Base-by-base conservation (phyloP, 1,140 invertebrate genomes). In the Cotesia glomerata region DNA sequence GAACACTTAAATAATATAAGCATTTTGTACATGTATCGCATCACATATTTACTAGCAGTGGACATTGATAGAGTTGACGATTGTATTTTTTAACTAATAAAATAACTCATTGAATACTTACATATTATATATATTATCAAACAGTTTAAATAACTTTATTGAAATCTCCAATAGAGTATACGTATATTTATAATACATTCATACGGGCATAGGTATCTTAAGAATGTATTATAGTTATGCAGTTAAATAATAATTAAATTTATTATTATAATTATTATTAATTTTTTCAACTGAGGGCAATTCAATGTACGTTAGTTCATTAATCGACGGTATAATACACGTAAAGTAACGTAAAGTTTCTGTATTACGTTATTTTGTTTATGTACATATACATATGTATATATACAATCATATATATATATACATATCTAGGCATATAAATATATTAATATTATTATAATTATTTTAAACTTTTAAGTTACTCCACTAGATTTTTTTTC, bases 391-490 rank as follows among this genome's bases (percentile, higher is more conserved):
- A 45, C 8, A 45, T 39, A 39, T 39, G 26, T 26, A 26, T 26
- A 26, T 26, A 26, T 26, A 26, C 26, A 26, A 26, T 2, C 26
- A 26, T 2, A 26, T 26, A 26, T 2, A 26, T 26, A 77, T 77
- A 80, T 80, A 78, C 74, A 81, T 81, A 78, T 77, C 80, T 79
- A 80, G 80, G 3, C 26, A 26, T 26, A 26, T 26, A 26, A 26
- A 26, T 26, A 80, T 74, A 81, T 75, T 75, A 78, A 73, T 76
- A 63, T 79, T 76, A 76, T 76, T 74, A 77, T 65, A 39, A 65
- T 80, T 83, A 79, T 82, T 78, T 80, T 83, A 79, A 26, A 85
- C 83, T 83, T 80, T 69, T 85, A 85, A 81, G 77, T 73, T 82
- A 79, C 77, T 78, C 77, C 39, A 81, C 81, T 82, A 74, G 79